These are phyloP conservation scores for Stylophora pistillata DNA, from an alignment of 64 coral and sea anemone species.

Conservation along the genomic window DNA sequence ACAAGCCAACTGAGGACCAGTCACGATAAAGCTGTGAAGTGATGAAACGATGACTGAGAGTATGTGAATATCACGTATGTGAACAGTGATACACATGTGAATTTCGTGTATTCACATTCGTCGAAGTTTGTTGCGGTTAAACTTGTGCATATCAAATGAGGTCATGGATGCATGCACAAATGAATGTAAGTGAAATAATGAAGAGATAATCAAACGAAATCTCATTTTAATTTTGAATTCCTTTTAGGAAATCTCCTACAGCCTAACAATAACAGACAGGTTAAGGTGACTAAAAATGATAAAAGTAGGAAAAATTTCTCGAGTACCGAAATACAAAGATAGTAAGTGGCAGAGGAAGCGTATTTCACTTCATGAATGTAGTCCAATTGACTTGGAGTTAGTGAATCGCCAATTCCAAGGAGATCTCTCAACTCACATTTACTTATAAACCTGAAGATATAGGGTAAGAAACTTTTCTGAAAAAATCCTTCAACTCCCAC, in stretches of 20 bases:
- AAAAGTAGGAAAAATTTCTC: not conserved
- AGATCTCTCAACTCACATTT: slow-evolving; percentile 70
- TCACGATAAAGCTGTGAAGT: too few species aligned
- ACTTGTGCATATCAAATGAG: too few species aligned
- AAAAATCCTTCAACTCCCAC: slow-evolving; percentile 52
- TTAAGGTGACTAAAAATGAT: not conserved
- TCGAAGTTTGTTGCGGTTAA: too few species aligned
- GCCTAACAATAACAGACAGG: not conserved
- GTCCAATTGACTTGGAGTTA: slow-evolving; percentile 63
- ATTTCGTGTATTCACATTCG: too few species aligned
- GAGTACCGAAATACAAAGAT: not conserved
- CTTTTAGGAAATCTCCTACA: not conserved
- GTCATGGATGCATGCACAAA: too few species aligned
- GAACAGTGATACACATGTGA: too few species aligned
- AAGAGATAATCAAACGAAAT: too few species aligned
- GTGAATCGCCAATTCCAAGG: slow-evolving; percentile 78
- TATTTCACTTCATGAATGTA: slow-evolving; percentile 46
- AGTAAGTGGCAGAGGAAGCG: not conserved
- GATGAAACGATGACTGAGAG: too few species aligned
- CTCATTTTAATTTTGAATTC: too few species aligned
- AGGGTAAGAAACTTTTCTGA: slow-evolving; percentile 27
- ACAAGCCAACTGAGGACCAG: too few species aligned
- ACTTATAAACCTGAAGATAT: slow-evolving; percentile 58
- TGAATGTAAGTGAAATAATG: too few species aligned
- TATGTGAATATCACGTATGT: too few species aligned